These are phyloP conservation scores for Dreissena polymorpha DNA, from an alignment of 1,140 invertebrate genomes.

Conservation along the genomic window DNA sequence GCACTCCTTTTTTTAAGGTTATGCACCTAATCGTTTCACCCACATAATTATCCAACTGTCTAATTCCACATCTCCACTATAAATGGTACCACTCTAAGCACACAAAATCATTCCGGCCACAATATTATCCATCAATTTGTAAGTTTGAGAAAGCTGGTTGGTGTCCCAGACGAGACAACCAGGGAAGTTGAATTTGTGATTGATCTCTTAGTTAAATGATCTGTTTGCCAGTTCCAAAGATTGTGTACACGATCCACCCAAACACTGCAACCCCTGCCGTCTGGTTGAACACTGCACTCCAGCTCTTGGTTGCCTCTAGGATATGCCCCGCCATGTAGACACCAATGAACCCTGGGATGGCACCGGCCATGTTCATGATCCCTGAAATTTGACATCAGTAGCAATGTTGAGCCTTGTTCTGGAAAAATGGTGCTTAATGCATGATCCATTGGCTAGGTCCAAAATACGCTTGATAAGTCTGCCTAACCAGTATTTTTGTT, in stretches of 20 bases:
- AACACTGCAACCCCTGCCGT: slow-evolving; percentile 85
- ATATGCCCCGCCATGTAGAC: slow-evolving; percentile 88
- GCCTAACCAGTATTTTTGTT: too few species aligned
- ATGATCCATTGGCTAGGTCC: too few species aligned
- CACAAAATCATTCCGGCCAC: too few species aligned
- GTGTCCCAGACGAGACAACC: background rate
- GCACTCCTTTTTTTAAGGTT: too few species aligned
- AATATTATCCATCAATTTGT: too few species aligned
- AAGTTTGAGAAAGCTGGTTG: background rate
- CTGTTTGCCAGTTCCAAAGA: slow-evolving; percentile 86
- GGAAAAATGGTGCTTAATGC: too few species aligned
- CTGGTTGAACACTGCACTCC: slow-evolving; percentile 86
- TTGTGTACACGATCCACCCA: slow-evolving; percentile 84
- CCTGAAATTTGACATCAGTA: slow-evolving; percentile 72
- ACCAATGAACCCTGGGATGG: slow-evolving; percentile 86
- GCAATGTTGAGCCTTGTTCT: too few species aligned
- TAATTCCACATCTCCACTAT: too few species aligned
- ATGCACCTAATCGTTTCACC: too few species aligned
- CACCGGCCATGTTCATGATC: slow-evolving; percentile 86
- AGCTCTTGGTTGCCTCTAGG: slow-evolving; percentile 86
- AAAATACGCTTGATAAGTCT: too few species aligned
- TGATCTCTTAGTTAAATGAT: slow-evolving; percentile 80
- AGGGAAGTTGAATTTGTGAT: background rate
- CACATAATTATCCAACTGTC: too few species aligned
- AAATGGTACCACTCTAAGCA: too few species aligned